Base-by-base conservation (phyloP, 2,113 vertebrate genomes). In the Chamaetylas fuelleborni region DNA sequence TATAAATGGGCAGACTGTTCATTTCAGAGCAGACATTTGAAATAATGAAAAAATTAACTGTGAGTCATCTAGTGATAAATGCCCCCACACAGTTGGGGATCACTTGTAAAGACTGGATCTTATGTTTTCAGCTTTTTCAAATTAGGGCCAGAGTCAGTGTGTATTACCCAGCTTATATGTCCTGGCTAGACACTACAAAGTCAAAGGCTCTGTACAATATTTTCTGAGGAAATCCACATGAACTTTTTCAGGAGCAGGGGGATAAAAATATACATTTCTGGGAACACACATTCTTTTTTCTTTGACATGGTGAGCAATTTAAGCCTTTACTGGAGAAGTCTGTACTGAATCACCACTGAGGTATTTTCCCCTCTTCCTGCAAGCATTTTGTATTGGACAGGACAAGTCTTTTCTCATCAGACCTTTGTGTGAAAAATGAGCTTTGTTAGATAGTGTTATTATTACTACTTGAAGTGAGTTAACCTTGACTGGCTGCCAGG, bases 51-150 rank as follows among this genome's bases (percentile, higher is more conserved):
- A 92, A 93, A 54, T 80, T 76, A 80, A 23, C 28, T 88, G 48
- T 72, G 62, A 88, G 50, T 88, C 82, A 90, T 50, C 45, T 42
- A 29, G 62, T 77, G 79, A 83, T 83, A 77, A 91, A 85, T 81
- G 65, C 40, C 65, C 29, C 53, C 40, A 85, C 40, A 12, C 51
- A 67, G 36, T 18, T 90, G 26, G 36, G 62, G 53, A 81, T 81
- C 48, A n/a, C 40, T 96, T 92, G 58, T 42, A 72, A 73, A 86
- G 71, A 43, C 53, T 81, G 45, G n/a, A 45, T 72, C 53, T 92
- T 93, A 38, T 42, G 54, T 90, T 88, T 85, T 90, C 79, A 90
- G 64, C 54, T 82, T 80, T 90, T 90, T 77, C 3, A 69, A 94
- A 88, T 86, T 80, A 86, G 23, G 42, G 12, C 18, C 62, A 88